Conservation (phyloP, 2,113 vertebrate species). For the Strigops habroptila region DNA sequence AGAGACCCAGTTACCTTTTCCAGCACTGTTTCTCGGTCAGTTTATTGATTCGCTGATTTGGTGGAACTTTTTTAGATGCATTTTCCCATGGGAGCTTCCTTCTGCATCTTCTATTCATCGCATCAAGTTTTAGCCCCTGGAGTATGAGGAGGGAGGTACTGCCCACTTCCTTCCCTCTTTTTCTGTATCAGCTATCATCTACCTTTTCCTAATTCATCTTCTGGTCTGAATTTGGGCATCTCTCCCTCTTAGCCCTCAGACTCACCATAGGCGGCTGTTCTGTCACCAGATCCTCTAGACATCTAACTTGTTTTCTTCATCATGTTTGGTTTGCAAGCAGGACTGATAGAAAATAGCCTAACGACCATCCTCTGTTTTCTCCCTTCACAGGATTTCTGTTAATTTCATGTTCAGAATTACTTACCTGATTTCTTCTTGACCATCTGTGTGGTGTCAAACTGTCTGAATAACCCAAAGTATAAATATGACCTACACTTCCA, state of each 20-base stretch:
- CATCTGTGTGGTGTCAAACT: background rate
- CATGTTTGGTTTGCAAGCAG: background rate
- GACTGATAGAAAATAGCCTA: background rate
- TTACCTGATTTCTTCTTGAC: background rate
- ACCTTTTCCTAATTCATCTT: background rate
- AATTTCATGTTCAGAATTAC: background rate
- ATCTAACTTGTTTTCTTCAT: background rate
- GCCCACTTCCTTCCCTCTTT: background rate
- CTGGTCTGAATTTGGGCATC: background rate
- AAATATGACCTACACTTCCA: background rate
- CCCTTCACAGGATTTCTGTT: background rate
- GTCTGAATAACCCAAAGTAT: background rate
- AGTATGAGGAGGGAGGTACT: background rate
- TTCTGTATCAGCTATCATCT: background rate
- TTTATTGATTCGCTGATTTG: background rate
- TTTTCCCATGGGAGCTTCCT: background rate
- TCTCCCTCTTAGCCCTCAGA: background rate
- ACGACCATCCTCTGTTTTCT: background rate
- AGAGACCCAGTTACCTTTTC: background rate
- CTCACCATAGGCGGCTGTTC: background rate
- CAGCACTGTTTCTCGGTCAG: background rate
- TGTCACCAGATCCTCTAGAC: background rate
- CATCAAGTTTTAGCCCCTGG: background rate
- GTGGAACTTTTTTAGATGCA: background rate
- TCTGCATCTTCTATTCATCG: fast-evolving